A percentile compares a stretch with the other conserved stretches of the same genome.
These are phyloP conservation scores for Pteropus alecto DNA, from an alignment of 2,113 vertebrate genomes.

Conservation along the genomic window DNA sequence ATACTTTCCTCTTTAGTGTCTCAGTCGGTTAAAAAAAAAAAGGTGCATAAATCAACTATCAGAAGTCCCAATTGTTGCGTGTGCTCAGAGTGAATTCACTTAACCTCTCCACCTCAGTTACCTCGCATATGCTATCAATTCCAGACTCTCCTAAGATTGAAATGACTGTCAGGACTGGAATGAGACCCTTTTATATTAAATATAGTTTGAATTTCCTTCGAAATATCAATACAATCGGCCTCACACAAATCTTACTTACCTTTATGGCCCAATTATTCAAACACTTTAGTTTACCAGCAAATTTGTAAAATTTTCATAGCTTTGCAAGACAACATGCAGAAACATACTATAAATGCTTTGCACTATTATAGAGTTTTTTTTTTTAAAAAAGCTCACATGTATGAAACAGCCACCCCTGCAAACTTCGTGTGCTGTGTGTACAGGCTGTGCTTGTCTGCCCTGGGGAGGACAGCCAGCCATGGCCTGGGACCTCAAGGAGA, in stretches of 20 bases:
- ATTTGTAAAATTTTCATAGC: neutral
- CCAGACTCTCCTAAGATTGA: neutral
- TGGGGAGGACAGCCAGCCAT: neutral
- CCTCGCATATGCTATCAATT: slow-evolving; percentile 10
- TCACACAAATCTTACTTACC: neutral
- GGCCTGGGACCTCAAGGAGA: neutral
- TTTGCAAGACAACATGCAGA: neutral
- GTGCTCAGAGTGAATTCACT: neutral
- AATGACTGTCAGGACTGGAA: neutral
- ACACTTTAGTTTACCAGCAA: neutral
- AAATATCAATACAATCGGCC: neutral
- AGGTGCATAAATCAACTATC: neutral
- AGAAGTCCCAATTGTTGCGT: neutral
- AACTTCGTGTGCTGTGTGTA: neutral
- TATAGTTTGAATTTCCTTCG: neutral
- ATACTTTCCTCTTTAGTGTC: neutral
- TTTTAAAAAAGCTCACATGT: neutral
- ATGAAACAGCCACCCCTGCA: neutral
- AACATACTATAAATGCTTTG: neutral
- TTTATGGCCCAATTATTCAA: neutral
- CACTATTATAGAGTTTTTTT: neutral
- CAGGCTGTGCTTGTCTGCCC: neutral
- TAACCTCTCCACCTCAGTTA: neutral
- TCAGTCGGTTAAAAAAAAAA: neutral
- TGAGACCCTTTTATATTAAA: neutral